Evolutionary conservation across 2,113 vertebrate species (phyloP).

Genomic region (Gallinago jamesoni): DNA sequence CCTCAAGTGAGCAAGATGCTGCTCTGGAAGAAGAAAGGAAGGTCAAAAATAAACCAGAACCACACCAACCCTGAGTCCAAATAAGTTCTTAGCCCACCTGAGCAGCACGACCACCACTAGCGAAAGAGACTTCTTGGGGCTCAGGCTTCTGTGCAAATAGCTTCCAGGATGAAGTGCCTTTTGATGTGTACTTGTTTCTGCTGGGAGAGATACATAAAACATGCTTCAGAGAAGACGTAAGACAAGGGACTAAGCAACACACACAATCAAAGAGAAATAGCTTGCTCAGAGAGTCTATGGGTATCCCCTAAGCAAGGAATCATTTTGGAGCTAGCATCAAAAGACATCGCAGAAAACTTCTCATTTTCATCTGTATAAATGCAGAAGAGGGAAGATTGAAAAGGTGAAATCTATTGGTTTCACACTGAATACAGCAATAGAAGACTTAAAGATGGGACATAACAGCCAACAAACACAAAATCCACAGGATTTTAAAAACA

Average conservation of each 20-base stretch:
- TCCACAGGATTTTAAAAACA: neutral
- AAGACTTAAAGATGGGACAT: neutral
- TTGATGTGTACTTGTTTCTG: neutral
- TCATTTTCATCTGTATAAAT: neutral
- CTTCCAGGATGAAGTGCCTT: neutral
- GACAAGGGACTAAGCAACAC: neutral
- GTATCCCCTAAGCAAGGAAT: neutral
- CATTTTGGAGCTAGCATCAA: neutral
- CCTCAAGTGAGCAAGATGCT: neutral
- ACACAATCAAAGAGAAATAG: neutral
- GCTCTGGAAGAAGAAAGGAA: neutral
- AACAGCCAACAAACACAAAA: neutral
- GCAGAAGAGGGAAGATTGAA: neutral
- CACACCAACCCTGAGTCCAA: neutral
- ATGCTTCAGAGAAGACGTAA: neutral
- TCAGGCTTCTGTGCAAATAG: neutral
- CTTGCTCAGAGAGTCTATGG: neutral
- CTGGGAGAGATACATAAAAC: slow-evolving; percentile 2
- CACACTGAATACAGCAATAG: neutral
- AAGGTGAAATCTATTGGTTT: neutral
- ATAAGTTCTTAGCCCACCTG: slow-evolving; percentile 25
- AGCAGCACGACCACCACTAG: neutral
- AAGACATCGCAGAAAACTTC: neutral
- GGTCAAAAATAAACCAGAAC: neutral
- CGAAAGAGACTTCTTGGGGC: neutral